These are phyloP conservation scores for Madoqua kirkii DNA, from an alignment of 2,113 vertebrate species.

Conservation along the genomic window DNA sequence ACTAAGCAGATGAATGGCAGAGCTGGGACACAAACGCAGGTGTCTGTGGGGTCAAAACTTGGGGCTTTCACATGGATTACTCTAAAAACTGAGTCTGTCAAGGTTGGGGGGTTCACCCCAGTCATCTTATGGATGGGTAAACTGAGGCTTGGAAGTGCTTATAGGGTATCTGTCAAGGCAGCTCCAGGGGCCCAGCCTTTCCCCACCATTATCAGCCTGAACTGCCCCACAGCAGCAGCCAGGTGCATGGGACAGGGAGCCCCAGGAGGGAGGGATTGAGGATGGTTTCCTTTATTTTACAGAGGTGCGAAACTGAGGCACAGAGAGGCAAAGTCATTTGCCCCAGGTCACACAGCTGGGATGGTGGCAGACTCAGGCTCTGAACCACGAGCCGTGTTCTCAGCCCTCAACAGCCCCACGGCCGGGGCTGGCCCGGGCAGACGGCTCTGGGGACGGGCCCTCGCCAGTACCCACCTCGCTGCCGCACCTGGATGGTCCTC, in stretches of 20 bases:
- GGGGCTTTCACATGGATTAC: not conserved
- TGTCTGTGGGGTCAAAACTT: not conserved
- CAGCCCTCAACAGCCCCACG: accelerated
- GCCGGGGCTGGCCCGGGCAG: accelerated
- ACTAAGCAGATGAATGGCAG: not conserved
- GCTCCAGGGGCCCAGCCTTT: not conserved
- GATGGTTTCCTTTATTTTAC: not conserved
- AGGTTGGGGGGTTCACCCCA: not conserved
- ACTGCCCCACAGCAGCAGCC: no score
- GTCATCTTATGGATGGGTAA: not conserved
- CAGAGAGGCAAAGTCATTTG: not conserved
- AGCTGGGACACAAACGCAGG: not conserved
- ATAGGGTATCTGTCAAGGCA: not conserved
- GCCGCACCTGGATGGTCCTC: constrained; percentile 98
- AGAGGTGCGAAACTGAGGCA: not conserved
- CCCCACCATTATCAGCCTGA: not conserved
- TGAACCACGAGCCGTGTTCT: accelerated
- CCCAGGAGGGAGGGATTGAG: not conserved
- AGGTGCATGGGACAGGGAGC: not conserved
- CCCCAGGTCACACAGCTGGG: not conserved
- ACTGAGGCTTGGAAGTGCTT: not conserved
- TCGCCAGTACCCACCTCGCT: constrained; percentile 88
- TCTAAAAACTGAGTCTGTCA: not conserved
- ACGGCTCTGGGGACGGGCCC: not conserved
- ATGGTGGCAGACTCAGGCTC: not conserved